Percentiles rank a stretch among this genome's conserved stretches.
phyloP scores from a whole-genome alignment of 2,797 vertebrate species.

The Phoeniculus purpureus region DNA sequence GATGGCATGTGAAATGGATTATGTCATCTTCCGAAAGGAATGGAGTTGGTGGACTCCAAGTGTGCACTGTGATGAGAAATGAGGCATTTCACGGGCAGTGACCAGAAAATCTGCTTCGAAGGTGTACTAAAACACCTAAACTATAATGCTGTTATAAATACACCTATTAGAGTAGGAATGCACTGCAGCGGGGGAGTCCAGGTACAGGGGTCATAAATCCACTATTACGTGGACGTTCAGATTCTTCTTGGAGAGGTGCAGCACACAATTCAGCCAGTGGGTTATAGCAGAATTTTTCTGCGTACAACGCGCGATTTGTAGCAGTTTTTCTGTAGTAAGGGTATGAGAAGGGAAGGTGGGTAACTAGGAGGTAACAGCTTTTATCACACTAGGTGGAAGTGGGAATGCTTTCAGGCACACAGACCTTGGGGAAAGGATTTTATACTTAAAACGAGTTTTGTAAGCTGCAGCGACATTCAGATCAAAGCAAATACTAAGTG shows the following conservation, averaged over 20 bases:
- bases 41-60: not conserved
- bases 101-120: not conserved
- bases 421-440: not conserved
- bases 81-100: not conserved
- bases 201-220: not conserved
- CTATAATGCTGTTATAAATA: not conserved
- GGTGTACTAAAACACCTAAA: not conserved
- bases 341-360: not conserved
- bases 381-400: not conserved
- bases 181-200: accelerated
- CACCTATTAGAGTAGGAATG: not conserved
- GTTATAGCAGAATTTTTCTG: not conserved
- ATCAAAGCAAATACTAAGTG: not conserved
- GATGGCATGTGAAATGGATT: not conserved
- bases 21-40: not conserved
- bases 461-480: not conserved
- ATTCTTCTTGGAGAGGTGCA: not conserved
- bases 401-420: not conserved
- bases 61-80: not conserved
- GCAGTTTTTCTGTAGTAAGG: not conserved
- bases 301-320: not conserved
- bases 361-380: not conserved
- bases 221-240: not conserved
- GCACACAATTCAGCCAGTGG: not conserved
- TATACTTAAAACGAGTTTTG: not conserved